Evolutionary conservation across 30 jellyfish, hydroid and myxozoan species (phyloP).

Genomic region (Aurelia aurita complex sp. Pacific): DNA sequence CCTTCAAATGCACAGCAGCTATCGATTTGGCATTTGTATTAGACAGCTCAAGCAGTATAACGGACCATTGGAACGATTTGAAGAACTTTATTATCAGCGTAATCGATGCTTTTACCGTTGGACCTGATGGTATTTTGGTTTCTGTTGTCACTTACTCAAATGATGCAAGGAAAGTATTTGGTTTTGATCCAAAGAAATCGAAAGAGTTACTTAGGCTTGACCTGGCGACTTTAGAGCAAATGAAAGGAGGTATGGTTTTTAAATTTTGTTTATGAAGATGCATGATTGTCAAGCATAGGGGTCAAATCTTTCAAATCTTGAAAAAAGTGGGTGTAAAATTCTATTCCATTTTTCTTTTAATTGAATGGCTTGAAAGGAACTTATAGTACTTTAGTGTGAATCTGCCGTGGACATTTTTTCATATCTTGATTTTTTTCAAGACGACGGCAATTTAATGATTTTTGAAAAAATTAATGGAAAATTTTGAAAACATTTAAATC

Average conservation of each 20-base stretch:
- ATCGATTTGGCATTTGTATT: slow-evolving; percentile 75
- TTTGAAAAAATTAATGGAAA: too few relatives aligned
- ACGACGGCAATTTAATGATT: too few relatives aligned
- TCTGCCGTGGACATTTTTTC: too few relatives aligned
- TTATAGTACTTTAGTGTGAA: too few relatives aligned
- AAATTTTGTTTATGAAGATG: background rate
- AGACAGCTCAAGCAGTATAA: slow-evolving; percentile 85
- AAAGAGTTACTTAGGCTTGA: slow-evolving; percentile 48
- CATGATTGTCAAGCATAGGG: too few relatives aligned
- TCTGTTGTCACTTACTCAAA: slow-evolving; percentile 76
- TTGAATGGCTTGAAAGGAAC: too few relatives aligned
- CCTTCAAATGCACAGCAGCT: slow-evolving; percentile 65
- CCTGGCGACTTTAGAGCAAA: slow-evolving; percentile 19
- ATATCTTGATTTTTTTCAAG: too few relatives aligned
- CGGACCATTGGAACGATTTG: slow-evolving; percentile 71
- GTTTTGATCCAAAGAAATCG: slow-evolving; percentile 43
- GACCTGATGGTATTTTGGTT: slow-evolving; percentile 56
- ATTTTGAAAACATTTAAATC: too few relatives aligned
- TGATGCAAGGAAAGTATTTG: slow-evolving; percentile 62
- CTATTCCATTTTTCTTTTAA: too few relatives aligned
- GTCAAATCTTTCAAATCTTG: too few relatives aligned
- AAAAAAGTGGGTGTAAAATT: too few relatives aligned
- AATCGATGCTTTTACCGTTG: slow-evolving; percentile 72
- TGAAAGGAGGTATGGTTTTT: slow-evolving; percentile 45
- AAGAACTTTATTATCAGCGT: slow-evolving; percentile 57